phyloP scores from a whole-genome alignment of 2,113 vertebrate genomes.

The Petrocephalus microphthalmus region DNA sequence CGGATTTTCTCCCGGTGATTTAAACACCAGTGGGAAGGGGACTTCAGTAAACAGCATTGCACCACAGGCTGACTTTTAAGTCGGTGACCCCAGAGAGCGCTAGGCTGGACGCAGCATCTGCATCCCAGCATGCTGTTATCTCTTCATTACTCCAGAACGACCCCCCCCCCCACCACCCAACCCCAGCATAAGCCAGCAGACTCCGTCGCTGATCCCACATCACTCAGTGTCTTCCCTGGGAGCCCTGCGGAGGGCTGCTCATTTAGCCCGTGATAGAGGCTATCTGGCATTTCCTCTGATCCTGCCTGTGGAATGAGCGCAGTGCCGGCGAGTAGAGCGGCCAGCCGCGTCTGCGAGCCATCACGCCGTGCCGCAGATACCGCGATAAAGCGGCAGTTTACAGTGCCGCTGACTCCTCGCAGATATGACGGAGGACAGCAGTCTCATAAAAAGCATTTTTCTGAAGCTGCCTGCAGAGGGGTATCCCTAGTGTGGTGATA shows the following conservation, averaged over 20 bases:
- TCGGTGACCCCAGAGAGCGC: conserved; percentile 26
- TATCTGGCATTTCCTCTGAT: conserved; percentile 55
- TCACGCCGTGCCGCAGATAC: conserved; percentile 45
- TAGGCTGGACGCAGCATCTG: conserved; percentile 31
- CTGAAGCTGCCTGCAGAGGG: background rate
- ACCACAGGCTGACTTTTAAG: background rate
- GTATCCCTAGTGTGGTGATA: background rate
- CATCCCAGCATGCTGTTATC: background rate
- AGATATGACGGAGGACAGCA: conserved; percentile 42
- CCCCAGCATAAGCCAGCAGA: conserved; percentile 36
- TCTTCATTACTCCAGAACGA: too few species aligned
- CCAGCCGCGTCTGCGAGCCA: conserved; percentile 37
- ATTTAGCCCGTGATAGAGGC: conserved; percentile 45
- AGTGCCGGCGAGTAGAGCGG: conserved; percentile 39
- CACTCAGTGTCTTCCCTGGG: conserved; percentile 40
- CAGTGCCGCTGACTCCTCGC: conserved; percentile 48
- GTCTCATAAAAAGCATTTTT: conserved; percentile 9
- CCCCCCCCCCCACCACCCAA: background rate
- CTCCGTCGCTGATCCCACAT: conserved; percentile 48
- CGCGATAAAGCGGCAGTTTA: conserved; percentile 50
- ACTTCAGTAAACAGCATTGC: background rate
- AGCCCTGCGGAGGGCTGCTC: background rate
- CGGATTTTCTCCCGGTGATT: background rate
- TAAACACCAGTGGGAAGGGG: background rate
- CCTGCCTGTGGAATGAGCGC: conserved; percentile 52